Base-by-base conservation (phyloP, 2,888 invertebrate genomes). In the Rapana venosa region DNA sequence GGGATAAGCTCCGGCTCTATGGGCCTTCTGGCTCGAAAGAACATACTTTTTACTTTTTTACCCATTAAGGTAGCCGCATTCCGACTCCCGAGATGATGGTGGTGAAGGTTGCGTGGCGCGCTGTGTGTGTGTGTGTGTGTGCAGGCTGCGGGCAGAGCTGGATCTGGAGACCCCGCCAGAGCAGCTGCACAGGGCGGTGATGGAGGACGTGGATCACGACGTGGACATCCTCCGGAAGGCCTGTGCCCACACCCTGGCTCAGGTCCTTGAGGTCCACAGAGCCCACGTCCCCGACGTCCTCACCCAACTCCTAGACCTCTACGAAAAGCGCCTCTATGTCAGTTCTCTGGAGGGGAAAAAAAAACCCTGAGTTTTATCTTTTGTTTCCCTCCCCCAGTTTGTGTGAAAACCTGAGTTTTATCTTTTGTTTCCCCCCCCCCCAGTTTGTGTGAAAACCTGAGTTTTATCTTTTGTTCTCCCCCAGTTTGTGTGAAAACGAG, bases 181-280 rank as follows among this genome's bases (percentile, higher is more conserved):
- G 74, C 95, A 94, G 70, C 92, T 95, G 90, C 94, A 94, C 89
- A 89, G 83, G 35, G 92, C 92, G 13, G 91, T 96, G 83, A 93
- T 94, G 26, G 92, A 93, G 58, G 96, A 96, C 90, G 92, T 98
- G 77, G 97, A 98, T 93, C 98, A 98, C 96, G 97, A 98, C 0
- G 97, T 98, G 87, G 97, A 98, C 94, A 97, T 98, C 88, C 97
- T 99, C 88, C 98, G 99, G 95, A 97, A 97, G 92, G 98, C 99
- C 1, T 98, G 98, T 0, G 98, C 99, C 0, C 96, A 97, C 91
- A 98, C 98, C 15, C 96, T 99, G 88, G 98, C 98, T 0, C 97
- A 94, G 84, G 94, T 95, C 2, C 91, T 96, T 47, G 91, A 92
- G 58, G 90, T 92, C 17, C 97, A 97, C 93, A 95, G 96, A 0